These are phyloP conservation scores for Euproctis similis DNA, from an alignment of 2,888 invertebrate genomes.

Conservation along the genomic window DNA sequence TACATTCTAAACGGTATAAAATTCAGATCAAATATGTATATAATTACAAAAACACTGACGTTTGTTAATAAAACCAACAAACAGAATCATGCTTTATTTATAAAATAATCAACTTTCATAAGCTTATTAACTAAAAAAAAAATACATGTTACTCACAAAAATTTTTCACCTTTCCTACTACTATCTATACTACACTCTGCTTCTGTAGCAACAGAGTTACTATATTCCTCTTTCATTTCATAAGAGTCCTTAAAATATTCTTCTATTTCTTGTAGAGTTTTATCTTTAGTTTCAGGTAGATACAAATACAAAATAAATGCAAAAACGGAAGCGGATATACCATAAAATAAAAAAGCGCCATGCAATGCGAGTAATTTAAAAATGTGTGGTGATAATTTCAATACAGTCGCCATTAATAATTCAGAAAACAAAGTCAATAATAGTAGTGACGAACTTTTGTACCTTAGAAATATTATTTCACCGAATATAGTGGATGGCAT, in stretches of 20 bases:
- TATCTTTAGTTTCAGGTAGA: slow-evolving; percentile 43
- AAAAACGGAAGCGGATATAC: slow-evolving; percentile 31
- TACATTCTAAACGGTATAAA: too few species aligned
- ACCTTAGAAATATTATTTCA: slow-evolving; percentile 42
- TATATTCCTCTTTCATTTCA: too few species aligned
- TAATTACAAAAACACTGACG: too few species aligned
- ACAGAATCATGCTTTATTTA: too few species aligned
- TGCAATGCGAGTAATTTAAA: slow-evolving; percentile 34
- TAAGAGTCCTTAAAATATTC: slow-evolving; percentile 28
- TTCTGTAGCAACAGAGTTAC: too few species aligned
- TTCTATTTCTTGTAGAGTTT: slow-evolving; percentile 40
- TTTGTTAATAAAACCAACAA: too few species aligned
- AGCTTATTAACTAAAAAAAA: too few species aligned
- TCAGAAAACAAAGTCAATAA: slow-evolving; percentile 34
- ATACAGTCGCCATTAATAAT: slow-evolving; percentile 31
- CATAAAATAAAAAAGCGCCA: slow-evolving; percentile 42
- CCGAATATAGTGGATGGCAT: slow-evolving; percentile 40
- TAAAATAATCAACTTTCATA: too few species aligned
- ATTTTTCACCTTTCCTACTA: too few species aligned
- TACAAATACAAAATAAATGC: slow-evolving; percentile 32
- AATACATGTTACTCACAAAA: too few species aligned
- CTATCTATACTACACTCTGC: too few species aligned
- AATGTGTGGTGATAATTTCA: slow-evolving; percentile 40
- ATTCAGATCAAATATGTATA: too few species aligned
- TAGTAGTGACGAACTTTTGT: slow-evolving; percentile 35